Evolutionary conservation across 2,797 vertebrate genomes (phyloP), one percentile per base, ranked within the genome.

Genomic region (Crocodylus rhombifer): DNA sequence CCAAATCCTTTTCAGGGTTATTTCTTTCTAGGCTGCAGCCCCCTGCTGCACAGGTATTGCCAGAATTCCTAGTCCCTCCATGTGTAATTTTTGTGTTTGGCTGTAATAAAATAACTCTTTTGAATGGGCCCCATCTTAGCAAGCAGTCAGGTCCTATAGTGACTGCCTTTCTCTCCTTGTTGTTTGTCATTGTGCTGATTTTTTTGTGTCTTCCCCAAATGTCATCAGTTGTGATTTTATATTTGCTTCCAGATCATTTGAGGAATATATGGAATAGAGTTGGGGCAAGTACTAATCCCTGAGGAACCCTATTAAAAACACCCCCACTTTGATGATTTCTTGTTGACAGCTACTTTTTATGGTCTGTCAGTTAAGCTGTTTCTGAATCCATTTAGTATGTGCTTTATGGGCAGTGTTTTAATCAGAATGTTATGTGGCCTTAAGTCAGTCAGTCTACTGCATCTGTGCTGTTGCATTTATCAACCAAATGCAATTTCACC

Each of bases 61-160:
- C 88, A 2, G 0, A 5, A 61, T 74, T 86, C 61, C 75, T 3
- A 0, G 30, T n/a, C 30, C 20, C 55, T 42, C 1, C 0, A 80
- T 51, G n/a, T 17, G 57, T 71, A 71, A 51, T 21, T 21, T 71
- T 30, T 65, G 64, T 28, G n/a, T 65, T 65, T 65, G 30, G 28
- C n/a, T 65, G 16, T 30, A 65, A n/a, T 65, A 64, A 69, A 33
- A 21, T 11, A 51, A 51, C 42, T 51, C 42, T 10, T 58, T 55
- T 30, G 15, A 15, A 25, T 33, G 30, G 57, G 58, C 9, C 30
- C 14, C 57, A 25, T n/a, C 10, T 77, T 77, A 11, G 18, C 21
- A 26, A 9, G 25, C 18, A 17, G 18, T 6, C 36, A n/a, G 23
- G 7, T 20, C 18, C 11, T 12, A 17, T 21, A 23, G 3, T 8